phyloP scores from a whole-genome alignment of 2,888 invertebrate species.

The Cinara cedri region DNA sequence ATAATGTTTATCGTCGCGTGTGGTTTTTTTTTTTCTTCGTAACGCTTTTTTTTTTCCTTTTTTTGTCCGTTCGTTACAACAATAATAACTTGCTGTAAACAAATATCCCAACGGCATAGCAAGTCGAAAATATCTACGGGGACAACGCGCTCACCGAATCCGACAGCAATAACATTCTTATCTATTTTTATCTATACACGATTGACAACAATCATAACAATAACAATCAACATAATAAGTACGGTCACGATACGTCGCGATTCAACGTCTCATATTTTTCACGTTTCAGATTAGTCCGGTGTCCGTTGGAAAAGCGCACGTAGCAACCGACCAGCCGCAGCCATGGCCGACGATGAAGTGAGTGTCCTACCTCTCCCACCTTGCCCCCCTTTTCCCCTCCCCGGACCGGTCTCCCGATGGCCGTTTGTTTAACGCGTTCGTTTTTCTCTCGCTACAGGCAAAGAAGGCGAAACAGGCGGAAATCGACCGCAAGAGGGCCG shows the following conservation, averaged over 20 bases:
- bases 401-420: no score
- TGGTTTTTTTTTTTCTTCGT: no score
- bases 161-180: background rate
- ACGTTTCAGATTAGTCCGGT: constrained; percentile 19
- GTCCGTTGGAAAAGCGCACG: background rate
- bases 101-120: constrained; percentile 53
- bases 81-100: constrained; percentile 51
- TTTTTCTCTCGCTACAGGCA: constrained; percentile 65
- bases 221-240: background rate
- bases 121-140: constrained; percentile 36
- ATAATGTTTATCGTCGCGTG: no score
- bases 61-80: constrained; percentile 1
- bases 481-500: constrained; percentile 98
- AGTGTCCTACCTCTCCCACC: constrained; percentile 12
- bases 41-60: no score
- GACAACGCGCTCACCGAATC: background rate
- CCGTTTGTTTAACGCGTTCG: background rate
- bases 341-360: constrained; percentile 55
- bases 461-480: constrained; percentile 97
- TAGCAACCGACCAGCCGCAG: background rate
- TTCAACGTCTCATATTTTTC: background rate
- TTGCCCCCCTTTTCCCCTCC: background rate
- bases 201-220: no score
- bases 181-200: no score
- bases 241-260: no score